Evolutionary conservation across 2,888 invertebrate species (phyloP).

Genomic region (Gari tellinella): DNA sequence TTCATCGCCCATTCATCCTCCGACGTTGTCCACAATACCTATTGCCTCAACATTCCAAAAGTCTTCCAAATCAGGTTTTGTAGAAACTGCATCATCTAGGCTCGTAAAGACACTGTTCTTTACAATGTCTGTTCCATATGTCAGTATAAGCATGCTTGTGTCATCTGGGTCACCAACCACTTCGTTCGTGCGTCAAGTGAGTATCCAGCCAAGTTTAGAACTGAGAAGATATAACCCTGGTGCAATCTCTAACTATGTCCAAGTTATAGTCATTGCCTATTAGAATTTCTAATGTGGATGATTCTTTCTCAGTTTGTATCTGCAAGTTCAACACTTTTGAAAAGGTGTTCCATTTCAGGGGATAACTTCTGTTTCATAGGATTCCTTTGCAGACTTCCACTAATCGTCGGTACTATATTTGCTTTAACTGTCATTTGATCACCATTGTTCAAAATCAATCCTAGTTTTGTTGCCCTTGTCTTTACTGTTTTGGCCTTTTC

Average conservation of each 20-base stretch:
- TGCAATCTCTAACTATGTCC: slow-evolving; percentile 20
- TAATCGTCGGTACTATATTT: slow-evolving; percentile 32
- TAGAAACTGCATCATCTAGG: slow-evolving; percentile 2
- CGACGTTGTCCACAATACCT: slow-evolving; percentile 19
- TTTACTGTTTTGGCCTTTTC: slow-evolving; percentile 3
- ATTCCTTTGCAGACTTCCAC: slow-evolving; percentile 23
- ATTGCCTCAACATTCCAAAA: slow-evolving; percentile 38
- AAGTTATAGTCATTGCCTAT: slow-evolving; percentile 26
- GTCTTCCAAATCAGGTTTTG: slow-evolving; percentile 14
- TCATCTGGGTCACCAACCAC: not conserved
- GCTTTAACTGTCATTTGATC: slow-evolving; percentile 13
- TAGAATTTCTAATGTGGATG: slow-evolving; percentile 8
- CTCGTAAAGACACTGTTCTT: slow-evolving; percentile 6
- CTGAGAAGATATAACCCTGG: slow-evolving; percentile 25
- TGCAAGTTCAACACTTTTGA: slow-evolving; percentile 17
- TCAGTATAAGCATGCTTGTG: slow-evolving; percentile 22
- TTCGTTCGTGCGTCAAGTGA: slow-evolving; percentile 24
- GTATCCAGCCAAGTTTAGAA: slow-evolving; percentile 35
- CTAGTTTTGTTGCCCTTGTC: slow-evolving; percentile 10
- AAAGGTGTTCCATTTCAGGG: not conserved
- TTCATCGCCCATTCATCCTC: slow-evolving; percentile 20
- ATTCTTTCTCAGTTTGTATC: slow-evolving; percentile 19
- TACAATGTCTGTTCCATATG: slow-evolving; percentile 11
- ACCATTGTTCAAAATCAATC: slow-evolving; percentile 15
- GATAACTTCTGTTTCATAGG: not conserved